A percentile compares a stretch with the other conserved stretches of the same genome.
These are phyloP conservation scores for Chaenogobius annularis DNA, from an alignment of 2,113 vertebrate species.

Conservation along the genomic window DNA sequence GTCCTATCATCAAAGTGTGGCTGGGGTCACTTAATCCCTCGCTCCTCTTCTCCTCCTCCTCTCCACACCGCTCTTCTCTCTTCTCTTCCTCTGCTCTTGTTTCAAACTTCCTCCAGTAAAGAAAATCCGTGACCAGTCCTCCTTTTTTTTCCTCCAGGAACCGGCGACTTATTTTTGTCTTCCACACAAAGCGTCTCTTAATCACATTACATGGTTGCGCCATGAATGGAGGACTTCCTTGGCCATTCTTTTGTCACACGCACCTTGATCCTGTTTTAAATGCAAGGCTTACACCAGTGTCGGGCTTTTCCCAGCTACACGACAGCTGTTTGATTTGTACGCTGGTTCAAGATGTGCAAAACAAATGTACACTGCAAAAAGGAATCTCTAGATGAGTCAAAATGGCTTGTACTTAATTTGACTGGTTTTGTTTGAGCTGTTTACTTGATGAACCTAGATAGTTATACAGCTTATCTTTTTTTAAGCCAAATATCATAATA, in stretches of 20 bases:
- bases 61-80: too few relatives aligned
- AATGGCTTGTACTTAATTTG: not conserved
- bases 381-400: not conserved
- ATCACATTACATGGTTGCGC: slow-evolving; percentile 69
- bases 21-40: slow-evolving; percentile 57
- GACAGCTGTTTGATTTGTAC: slow-evolving; percentile 46
- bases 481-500: not conserved
- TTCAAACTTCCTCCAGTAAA: slow-evolving; percentile 49
- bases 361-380: not conserved
- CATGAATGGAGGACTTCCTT: slow-evolving; percentile 62
- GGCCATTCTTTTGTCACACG: slow-evolving; percentile 51
- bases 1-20: slow-evolving; percentile 45
- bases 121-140: slow-evolving; percentile 61
- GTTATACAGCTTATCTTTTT: not conserved
- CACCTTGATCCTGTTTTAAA: slow-evolving; percentile 65
- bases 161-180: slow-evolving; percentile 57
- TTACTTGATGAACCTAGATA: not conserved
- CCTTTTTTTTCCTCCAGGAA: slow-evolving; percentile 53
- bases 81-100: slow-evolving; percentile 40
- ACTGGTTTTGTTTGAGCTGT: not conserved
- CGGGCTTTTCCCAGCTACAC: slow-evolving; percentile 39
- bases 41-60: slow-evolving; percentile 37
- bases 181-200: slow-evolving; percentile 70
- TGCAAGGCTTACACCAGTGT: slow-evolving; percentile 61
- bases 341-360: slow-evolving; percentile 30